phyloP scores from a whole-genome alignment of 2,113 vertebrate species.

The Scopus umbretta region DNA sequence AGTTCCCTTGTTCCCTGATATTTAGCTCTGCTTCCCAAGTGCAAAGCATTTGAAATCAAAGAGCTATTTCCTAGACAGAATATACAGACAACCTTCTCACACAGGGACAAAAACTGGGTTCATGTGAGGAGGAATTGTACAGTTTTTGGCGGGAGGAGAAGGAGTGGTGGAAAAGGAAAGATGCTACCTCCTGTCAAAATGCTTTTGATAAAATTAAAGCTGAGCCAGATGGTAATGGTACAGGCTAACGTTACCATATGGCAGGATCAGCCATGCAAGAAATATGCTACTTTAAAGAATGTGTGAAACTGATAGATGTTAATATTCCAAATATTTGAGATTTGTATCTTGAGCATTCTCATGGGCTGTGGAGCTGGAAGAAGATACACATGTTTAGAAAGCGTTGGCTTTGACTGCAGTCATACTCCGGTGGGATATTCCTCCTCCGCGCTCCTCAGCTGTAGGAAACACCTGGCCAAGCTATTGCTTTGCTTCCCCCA shows the following conservation, averaged over 20 bases:
- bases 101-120: neutral
- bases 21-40: neutral
- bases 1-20: neutral
- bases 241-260: slow-evolving; percentile 56
- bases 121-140: slow-evolving; percentile 33
- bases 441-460: neutral
- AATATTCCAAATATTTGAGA: slow-evolving; percentile 63
- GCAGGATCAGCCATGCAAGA: slow-evolving; percentile 33
- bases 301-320: slow-evolving; percentile 39
- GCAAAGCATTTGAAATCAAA: neutral
- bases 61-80: neutral
- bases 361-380: neutral
- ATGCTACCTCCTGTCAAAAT: slow-evolving; percentile 26
- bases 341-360: neutral
- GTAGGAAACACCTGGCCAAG: neutral
- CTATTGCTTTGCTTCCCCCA: neutral
- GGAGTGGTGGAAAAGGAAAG: neutral
- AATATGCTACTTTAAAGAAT: neutral
- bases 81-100: neutral
- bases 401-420: neutral
- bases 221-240: slow-evolving; percentile 39
- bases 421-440: neutral
- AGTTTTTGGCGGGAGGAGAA: slow-evolving; percentile 2
- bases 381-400: neutral
- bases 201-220: slow-evolving; percentile 49